Base-by-base conservation (phyloP, 1,140 invertebrate genomes). In the Orussus abietinus region DNA sequence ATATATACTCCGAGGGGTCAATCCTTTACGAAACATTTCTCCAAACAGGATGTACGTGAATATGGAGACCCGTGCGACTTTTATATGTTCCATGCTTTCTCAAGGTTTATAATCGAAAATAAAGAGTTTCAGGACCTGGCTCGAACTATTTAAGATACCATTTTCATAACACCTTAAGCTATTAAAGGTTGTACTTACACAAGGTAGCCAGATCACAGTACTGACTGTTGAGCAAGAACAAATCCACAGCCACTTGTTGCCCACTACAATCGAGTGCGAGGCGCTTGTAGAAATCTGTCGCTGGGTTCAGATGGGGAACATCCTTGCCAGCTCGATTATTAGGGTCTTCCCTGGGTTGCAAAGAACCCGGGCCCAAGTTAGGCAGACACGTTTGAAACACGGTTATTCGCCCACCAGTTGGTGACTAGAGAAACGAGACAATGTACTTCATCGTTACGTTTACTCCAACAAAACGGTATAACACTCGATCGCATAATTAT, bases 241-340 rank as follows among this genome's bases (percentile, higher is more conserved):
- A 61, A 74, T 99, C 96, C 12, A 98, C 88, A 18, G 92, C 89
- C 34, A 99, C 86, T 72, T 99, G 96, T 53, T 96, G 92, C 4
- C 86, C 90, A 43, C 92, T 96, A 66, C 93, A 98, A 62, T 99
- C 95, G 4, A 99, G 68, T 5, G 96, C 93, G 22, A 97, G 72
- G 42, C 93, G 85, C 74, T 99, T 99, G 69, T 99, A 99, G 74
- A 98, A 99, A 74, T 99, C 97, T 9, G 90, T 98, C 0, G 88
- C 88, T 12, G 96, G 96, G 69, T 91, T 93, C 37, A 98, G 74
- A 66, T 92, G 85, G 0, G 79, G 79, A 29, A 87, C 81, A 41
- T 90, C 89, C 57, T 90, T 89, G 4, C 80, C 80, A 5, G 88
- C 82, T 42, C 90, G 77, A 45, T 84, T 82, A 57, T 87, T 89